phyloP scores from a whole-genome alignment of 1,140 invertebrate genomes.

The Mactra quadrangularis region DNA sequence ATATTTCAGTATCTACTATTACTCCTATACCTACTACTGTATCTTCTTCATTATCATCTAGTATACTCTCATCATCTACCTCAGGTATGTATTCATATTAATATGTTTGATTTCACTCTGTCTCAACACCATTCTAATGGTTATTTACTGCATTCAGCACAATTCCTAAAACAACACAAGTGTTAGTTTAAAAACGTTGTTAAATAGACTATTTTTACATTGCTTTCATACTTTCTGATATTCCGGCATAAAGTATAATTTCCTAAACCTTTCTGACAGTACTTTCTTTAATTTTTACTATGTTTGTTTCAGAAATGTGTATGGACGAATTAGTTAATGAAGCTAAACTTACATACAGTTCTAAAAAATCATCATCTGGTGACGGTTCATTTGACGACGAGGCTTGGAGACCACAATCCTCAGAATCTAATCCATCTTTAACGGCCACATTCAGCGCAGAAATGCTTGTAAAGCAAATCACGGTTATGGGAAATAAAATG shows the following conservation, averaged over 20 bases:
- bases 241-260: no score
- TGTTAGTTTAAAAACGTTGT: no score
- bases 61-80: slow-evolving; percentile 14
- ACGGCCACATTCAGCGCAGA: slow-evolving; percentile 53
- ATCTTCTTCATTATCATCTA: background rate
- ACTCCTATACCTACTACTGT: background rate
- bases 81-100: background rate
- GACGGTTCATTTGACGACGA: slow-evolving; percentile 47
- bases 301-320: slow-evolving; percentile 33
- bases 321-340: slow-evolving; percentile 30
- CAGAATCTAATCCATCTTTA: slow-evolving; percentile 25
- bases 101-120: background rate
- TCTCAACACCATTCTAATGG: no score
- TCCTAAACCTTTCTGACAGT: no score
- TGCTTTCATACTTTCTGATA: no score
- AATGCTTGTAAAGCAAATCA: slow-evolving; percentile 44
- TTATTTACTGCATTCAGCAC: no score
- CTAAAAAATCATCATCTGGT: slow-evolving; percentile 28
- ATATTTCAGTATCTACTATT: slow-evolving; percentile 33
- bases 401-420: slow-evolving; percentile 31
- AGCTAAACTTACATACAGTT: slow-evolving; percentile 22
- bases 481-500: slow-evolving; percentile 7
- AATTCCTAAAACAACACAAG: no score
- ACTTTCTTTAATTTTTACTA: no score
- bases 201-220: no score